A percentile compares a stretch with the other conserved stretches of the same genome.
These are phyloP conservation scores for Holacanthella duospinosa DNA, from an alignment of 2,888 invertebrate species.

Conservation along the genomic window DNA sequence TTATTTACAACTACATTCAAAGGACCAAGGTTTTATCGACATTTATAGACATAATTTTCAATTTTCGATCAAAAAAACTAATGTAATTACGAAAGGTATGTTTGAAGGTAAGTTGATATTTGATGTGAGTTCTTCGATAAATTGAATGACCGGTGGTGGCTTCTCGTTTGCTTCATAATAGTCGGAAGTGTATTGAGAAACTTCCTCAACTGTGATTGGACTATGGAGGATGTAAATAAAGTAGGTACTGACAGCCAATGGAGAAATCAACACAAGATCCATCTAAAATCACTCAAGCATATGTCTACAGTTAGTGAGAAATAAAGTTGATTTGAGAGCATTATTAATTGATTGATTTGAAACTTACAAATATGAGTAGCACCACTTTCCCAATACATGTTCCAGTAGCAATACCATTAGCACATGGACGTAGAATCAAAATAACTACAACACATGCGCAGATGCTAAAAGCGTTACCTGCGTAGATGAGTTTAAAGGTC, in stretches of 20 bases:
- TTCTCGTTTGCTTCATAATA: not conserved
- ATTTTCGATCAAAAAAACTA: not conserved
- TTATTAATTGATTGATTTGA: too few relatives aligned
- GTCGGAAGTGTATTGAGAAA: not conserved
- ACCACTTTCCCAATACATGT: too few relatives aligned
- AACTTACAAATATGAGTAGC: too few relatives aligned
- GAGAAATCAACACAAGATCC: too few relatives aligned
- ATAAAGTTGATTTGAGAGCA: not conserved
- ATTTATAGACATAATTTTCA: not conserved
- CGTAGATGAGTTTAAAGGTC: not conserved
- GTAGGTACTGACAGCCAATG: not conserved
- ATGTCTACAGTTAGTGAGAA: too few relatives aligned
- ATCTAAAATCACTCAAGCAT: too few relatives aligned
- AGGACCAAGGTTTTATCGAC: too few relatives aligned
- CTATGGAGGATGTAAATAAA: not conserved
- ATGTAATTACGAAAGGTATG: not conserved
- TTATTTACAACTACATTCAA: not conserved
- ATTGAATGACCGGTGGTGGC: not conserved
- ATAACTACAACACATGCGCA: too few relatives aligned
- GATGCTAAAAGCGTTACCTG: not conserved
- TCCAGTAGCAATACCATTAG: too few relatives aligned
- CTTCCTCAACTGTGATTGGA: slow-evolving; percentile 3
- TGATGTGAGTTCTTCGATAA: not conserved
- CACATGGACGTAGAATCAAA: too few relatives aligned
- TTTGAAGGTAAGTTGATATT: not conserved